Evolutionary conservation across 1,140 invertebrate species (phyloP), one percentile per base, ranked within the genome.

Genomic region (Heliothis virescens): DNA sequence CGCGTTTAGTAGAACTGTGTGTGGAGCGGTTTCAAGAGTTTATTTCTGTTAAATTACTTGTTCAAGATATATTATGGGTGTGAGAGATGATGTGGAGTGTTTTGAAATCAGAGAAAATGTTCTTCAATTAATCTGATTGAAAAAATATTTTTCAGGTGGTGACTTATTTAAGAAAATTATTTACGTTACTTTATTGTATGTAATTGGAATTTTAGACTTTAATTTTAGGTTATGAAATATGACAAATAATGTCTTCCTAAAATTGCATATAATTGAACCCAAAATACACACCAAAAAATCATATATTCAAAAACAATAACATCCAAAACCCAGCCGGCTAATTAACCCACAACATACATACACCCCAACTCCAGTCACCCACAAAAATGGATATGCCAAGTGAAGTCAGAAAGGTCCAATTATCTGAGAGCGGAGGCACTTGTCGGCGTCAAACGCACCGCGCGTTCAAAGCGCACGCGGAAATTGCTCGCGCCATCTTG

Each of bases 401-500:
- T 65, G 34, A 47, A 12, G 48, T 26, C 50, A 71, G 69, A 73
- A 26, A 73, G 71, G 16, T 41, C 52, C 71, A 73, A 73, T 73
- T 73, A 73, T 41, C 52, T 18, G 52, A 53, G 71, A 53, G 71
- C 52, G 41, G 52, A 73, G 71, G 53, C 71, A 18, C 55, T 59
- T 34, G 55, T 7, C 9, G 5, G 34, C 34, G 34, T 41, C 34
- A 41, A 41, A 41, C 34, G 34, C 34, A 53, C 11, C 48, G 50
- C 52, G 15, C 71, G 71, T 59, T 34, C 57, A 47, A 34, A 29
- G 71, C 71, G 57, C 26, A 16, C n/a, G 65, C 26, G 71, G 29
- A 73, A 73, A 73, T 73, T 73, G 71, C 71, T 15, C 41, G 41
- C 71, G 71, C 71, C 71, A 55, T 71, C 67, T 71, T 71, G 67